Evolutionary conservation across 2,888 invertebrate genomes (phyloP).

Genomic region (Cantharis lateralis): DNA sequence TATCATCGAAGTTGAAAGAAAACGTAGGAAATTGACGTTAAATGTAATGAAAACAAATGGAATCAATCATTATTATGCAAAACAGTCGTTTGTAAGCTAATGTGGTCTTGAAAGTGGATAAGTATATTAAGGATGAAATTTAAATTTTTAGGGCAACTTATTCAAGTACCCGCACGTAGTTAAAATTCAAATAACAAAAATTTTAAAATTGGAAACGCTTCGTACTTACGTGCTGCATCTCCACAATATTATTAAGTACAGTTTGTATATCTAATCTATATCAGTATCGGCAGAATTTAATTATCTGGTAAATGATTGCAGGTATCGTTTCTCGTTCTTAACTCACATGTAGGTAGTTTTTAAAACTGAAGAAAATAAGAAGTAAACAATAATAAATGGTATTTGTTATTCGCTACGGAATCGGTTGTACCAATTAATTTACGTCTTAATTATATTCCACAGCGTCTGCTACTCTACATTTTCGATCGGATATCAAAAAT

Average conservation of each 20-base stretch:
- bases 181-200: background rate
- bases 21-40: background rate
- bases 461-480: slow-evolving; percentile 8
- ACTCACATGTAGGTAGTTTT: background rate
- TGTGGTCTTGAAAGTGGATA: background rate
- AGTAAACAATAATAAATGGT: slow-evolving; percentile 19
- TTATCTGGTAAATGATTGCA: slow-evolving; percentile 9
- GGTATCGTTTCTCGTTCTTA: slow-evolving; percentile 13
- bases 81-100: background rate
- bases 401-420: slow-evolving; percentile 14
- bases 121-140: background rate
- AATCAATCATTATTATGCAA: background rate
- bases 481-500: slow-evolving; percentile 8
- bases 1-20: background rate
- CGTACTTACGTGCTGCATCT: background rate
- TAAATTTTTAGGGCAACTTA: background rate
- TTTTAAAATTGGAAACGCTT: background rate
- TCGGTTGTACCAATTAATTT: slow-evolving; percentile 21
- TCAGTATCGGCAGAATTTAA: slow-evolving; percentile 18
- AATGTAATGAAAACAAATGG: background rate
- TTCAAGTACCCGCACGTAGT: background rate
- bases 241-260: background rate
- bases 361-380: background rate
- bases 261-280: slow-evolving; percentile 16
- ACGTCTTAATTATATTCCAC: slow-evolving; percentile 23